phyloP scores from a whole-genome alignment of 2,888 invertebrate genomes.

The Pyrgus malvae region DNA sequence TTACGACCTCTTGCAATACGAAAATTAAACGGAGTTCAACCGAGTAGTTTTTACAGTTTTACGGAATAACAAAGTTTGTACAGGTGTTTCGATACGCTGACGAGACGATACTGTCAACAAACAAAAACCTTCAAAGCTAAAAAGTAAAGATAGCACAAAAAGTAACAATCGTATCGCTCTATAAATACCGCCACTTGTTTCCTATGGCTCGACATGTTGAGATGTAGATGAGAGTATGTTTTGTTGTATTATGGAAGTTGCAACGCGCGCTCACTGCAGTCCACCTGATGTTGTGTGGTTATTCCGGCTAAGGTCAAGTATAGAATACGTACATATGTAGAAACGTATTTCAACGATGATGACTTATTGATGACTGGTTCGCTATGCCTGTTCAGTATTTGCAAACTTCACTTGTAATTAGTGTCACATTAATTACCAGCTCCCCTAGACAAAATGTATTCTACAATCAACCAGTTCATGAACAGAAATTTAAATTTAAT shows the following conservation, averaged over 20 bases:
- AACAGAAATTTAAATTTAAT: too few species aligned
- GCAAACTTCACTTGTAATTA: too few species aligned
- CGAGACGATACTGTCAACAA: constrained; percentile 20
- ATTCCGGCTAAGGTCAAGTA: too few species aligned
- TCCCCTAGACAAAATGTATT: too few species aligned
- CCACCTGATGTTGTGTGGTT: not conserved
- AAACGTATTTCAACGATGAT: too few species aligned
- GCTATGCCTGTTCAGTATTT: too few species aligned
- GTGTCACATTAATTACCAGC: too few species aligned
- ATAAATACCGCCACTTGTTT: constrained; percentile 20
- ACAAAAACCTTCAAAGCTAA: constrained; percentile 23
- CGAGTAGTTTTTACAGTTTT: not conserved
- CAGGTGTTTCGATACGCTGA: constrained; percentile 19
- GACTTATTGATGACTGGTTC: too few species aligned
- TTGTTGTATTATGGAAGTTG: not conserved
- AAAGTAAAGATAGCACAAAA: constrained; percentile 21
- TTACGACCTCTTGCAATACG: too few species aligned
- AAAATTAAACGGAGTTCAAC: not conserved
- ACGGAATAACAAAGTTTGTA: constrained; percentile 9
- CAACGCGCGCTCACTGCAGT: not conserved
- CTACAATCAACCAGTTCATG: too few species aligned
- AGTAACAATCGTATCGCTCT: constrained; percentile 17
- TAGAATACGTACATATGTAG: too few species aligned
- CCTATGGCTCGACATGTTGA: constrained; percentile 5
- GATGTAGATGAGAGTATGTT: constrained; percentile 10